A percentile compares a stretch with the other conserved stretches of the same genome.
These are phyloP conservation scores for Lonchura striata DNA, from an alignment of 2,113 vertebrate species.

Conservation along the genomic window DNA sequence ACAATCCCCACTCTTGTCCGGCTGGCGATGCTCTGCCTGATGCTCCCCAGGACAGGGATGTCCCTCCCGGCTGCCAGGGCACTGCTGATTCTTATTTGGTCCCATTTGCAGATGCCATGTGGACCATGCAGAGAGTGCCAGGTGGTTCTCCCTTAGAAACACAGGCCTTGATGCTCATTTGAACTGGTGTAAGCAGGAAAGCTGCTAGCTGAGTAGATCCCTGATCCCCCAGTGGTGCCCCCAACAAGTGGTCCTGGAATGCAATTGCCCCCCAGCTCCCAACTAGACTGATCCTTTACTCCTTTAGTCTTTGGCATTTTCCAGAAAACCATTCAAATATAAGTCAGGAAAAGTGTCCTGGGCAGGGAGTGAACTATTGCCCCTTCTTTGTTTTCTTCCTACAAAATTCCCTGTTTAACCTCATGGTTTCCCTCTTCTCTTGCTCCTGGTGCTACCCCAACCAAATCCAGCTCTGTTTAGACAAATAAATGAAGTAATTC, in stretches of 20 bases:
- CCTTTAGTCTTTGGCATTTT: neutral
- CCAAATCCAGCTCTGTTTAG: neutral
- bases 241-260: neutral
- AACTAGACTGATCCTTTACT: neutral
- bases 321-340: neutral
- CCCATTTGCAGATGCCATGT: neutral
- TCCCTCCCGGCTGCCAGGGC: neutral
- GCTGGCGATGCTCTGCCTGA: neutral
- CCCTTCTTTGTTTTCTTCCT: neutral
- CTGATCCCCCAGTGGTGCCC: fast-evolving
- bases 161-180: fast-evolving
- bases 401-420: neutral
- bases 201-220: neutral
- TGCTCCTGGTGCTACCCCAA: neutral
- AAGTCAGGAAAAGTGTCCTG: neutral
- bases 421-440: neutral
- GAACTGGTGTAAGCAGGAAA: neutral
- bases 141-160: neutral
- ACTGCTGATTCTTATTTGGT: neutral
- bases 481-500: neutral
- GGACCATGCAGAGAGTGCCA: neutral
- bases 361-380: neutral
- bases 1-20: neutral
- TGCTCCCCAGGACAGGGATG: neutral
- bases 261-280: neutral